Evolutionary conservation across 2,888 invertebrate species (phyloP).

Genomic region (Hylaea fasciaria): DNA sequence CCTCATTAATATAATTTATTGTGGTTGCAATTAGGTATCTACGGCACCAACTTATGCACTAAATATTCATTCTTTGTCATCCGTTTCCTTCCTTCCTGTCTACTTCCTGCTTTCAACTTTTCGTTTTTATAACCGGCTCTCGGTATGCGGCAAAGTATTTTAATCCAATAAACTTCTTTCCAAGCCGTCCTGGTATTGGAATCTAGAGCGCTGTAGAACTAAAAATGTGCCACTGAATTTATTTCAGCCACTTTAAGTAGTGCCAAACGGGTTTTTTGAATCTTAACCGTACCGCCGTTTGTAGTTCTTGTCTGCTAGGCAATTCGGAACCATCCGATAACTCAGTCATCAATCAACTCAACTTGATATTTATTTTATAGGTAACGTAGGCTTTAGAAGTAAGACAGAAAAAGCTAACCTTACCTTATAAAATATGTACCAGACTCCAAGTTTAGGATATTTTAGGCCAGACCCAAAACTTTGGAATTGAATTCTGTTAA

Average conservation of each 20-base stretch:
- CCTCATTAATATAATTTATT: no score
- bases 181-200: conserved; percentile 20
- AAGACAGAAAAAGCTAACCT: no score
- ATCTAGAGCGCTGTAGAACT: conserved; percentile 13
- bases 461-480: background rate
- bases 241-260: conserved; percentile 4
- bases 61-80: no score
- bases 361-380: no score
- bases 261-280: conserved; percentile 3
- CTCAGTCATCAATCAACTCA: no score
- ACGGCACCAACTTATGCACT: no score
- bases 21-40: no score
- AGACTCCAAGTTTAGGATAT: no score
- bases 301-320: background rate
- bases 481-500: background rate
- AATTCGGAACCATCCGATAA: no score
- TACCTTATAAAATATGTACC: no score
- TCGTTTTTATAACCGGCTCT: conserved; percentile 5
- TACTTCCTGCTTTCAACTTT: background rate
- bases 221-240: conserved; percentile 18
- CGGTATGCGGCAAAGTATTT: conserved; percentile 17
- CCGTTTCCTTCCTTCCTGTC: conserved; percentile 1
- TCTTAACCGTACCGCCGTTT: background rate
- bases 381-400: no score
- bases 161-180: conserved; percentile 23